A percentile compares a stretch with the other conserved stretches of the same genome.
Conservation (phyloP, 2,113 vertebrate genomes). For the Collichthys lucidus region DNA sequence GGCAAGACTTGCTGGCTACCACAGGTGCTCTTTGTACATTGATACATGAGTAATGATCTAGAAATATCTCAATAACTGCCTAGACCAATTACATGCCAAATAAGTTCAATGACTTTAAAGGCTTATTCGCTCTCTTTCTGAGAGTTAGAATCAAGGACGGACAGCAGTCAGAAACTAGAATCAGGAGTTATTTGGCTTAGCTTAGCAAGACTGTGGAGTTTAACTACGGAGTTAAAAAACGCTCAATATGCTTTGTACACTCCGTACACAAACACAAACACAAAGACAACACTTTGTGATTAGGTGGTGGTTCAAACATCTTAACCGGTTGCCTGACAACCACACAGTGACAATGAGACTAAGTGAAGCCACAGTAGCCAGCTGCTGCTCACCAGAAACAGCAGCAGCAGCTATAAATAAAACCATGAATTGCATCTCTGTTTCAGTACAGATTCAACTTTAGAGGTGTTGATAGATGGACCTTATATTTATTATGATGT, state of each 20-base stretch:
- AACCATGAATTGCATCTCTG: not conserved
- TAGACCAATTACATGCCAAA: not conserved
- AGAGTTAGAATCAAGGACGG: not conserved
- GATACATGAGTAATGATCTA: not conserved
- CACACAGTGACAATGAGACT: not conserved
- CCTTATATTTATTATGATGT: not conserved
- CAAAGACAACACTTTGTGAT: not conserved
- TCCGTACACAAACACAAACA: not conserved
- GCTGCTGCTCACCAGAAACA: not conserved
- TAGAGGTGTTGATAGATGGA: not conserved
- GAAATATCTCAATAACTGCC: not conserved
- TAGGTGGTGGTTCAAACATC: not conserved
- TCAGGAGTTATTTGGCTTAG: not conserved
- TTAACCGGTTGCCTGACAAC: not conserved
- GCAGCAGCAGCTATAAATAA: not conserved
- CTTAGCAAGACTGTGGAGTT: not conserved
- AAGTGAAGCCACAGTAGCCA: not conserved
- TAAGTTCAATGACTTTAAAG: not conserved
- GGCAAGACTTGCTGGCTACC: not conserved
- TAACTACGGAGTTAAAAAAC: not conserved
- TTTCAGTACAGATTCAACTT: not conserved
- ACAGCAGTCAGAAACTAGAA: not conserved
- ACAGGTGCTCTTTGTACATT: not conserved
- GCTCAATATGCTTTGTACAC: not conserved
- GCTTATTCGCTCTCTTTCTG: not conserved